phyloP scores from a whole-genome alignment of 2,888 invertebrate genomes.

The Nymphalis polychloros region DNA sequence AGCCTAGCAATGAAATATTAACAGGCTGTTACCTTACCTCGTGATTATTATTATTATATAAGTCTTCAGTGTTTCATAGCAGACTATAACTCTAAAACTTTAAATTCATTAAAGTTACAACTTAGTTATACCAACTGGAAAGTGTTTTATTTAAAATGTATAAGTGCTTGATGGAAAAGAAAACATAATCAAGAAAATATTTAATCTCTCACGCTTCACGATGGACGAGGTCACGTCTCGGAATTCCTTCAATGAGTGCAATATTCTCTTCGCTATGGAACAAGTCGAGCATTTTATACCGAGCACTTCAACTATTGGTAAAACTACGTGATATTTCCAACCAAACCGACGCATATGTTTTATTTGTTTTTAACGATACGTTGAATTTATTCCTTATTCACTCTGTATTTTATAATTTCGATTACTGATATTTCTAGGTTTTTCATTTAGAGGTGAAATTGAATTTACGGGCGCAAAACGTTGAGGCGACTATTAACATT shows the following conservation, averaged over 20 bases:
- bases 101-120: background rate
- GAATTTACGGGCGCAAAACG: too few species aligned
- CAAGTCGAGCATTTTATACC: background rate
- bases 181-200: conserved; percentile 5
- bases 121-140: background rate
- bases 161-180: background rate
- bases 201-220: conserved; percentile 2
- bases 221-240: conserved; percentile 6
- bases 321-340: background rate
- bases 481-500: too few species aligned
- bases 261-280: background rate
- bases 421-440: background rate
- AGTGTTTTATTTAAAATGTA: background rate
- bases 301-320: background rate
- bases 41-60: too few species aligned
- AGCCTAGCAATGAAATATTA: too few species aligned
- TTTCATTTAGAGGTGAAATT: too few species aligned
- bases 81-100: background rate
- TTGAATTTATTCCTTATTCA: background rate
- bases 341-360: background rate
- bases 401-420: background rate
- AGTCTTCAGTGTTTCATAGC: too few species aligned
- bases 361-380: background rate
- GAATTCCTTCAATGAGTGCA: conserved; percentile 10
- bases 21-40: too few species aligned